Conservation (phyloP, 2,888 invertebrate species). For the Pemphredon lugubris region DNA sequence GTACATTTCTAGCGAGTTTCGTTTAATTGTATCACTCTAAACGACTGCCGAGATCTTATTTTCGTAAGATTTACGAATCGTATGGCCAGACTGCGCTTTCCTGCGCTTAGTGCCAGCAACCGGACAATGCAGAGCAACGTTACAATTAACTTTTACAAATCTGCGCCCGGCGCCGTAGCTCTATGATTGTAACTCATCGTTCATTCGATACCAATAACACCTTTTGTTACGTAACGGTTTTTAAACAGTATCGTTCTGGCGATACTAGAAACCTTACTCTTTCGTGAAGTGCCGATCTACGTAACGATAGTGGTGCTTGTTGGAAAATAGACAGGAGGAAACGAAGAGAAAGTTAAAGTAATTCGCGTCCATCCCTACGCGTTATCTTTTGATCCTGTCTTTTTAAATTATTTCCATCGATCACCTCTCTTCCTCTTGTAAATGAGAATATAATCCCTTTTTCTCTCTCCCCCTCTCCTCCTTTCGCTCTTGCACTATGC, state of each 20-base stretch:
- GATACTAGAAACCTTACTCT: not conserved
- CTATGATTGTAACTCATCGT: slow-evolving; percentile 20
- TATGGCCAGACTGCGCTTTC: slow-evolving; percentile 33
- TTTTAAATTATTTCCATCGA: not conserved
- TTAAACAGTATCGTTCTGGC: slow-evolving; percentile 18
- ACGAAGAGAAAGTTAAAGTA: slow-evolving; percentile 13
- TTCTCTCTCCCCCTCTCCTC: not conserved
- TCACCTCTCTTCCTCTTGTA: too few species aligned
- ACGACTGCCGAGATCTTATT: slow-evolving; percentile 36
- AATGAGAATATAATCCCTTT: not conserved
- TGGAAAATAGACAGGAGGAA: slow-evolving; percentile 1
- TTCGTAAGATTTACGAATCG: slow-evolving; percentile 30
- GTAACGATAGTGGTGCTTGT: not conserved
- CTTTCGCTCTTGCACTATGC: slow-evolving; percentile 29
- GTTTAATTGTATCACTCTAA: slow-evolving; percentile 47
- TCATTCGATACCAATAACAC: slow-evolving; percentile 17
- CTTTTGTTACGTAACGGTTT: slow-evolving; percentile 21
- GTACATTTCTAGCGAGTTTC: slow-evolving; percentile 32
- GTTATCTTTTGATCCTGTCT: slow-evolving; percentile 2
- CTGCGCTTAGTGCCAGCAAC: slow-evolving; percentile 42
- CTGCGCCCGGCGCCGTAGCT: slow-evolving; percentile 29
- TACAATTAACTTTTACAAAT: slow-evolving; percentile 25
- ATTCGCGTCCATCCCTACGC: slow-evolving; percentile 13
- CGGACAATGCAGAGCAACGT: slow-evolving; percentile 28
- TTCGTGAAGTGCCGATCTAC: not conserved